phyloP scores from a whole-genome alignment of 2,888 invertebrate species.

The Baccha elongata region DNA sequence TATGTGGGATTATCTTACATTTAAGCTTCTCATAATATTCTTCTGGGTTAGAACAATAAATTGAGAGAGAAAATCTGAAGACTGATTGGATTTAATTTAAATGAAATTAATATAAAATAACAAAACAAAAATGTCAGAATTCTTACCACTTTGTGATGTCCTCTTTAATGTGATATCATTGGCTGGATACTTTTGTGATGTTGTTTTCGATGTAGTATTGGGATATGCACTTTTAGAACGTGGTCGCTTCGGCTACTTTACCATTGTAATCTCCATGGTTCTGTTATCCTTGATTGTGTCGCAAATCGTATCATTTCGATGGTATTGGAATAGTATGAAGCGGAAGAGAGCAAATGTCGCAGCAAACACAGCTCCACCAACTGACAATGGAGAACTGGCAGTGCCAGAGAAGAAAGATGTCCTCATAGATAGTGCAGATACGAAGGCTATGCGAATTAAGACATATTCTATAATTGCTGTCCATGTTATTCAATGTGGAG shows the following conservation, averaged over 20 bases:
- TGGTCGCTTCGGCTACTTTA: constrained; percentile 86
- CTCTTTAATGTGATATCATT: constrained; percentile 95
- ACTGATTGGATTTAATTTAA: constrained; percentile 42
- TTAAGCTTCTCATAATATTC: constrained; percentile 18
- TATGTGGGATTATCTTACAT: constrained; percentile 37
- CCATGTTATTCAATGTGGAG: constrained; percentile 88
- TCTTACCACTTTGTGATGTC: constrained; percentile 94
- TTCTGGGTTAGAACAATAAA: constrained; percentile 3
- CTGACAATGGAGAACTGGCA: constrained; percentile 40
- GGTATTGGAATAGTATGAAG: constrained; percentile 85
- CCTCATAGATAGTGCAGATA: constrained; percentile 3
- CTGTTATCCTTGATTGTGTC: constrained; percentile 89
- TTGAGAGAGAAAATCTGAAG: constrained; percentile 39
- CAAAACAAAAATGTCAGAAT: constrained; percentile 86
- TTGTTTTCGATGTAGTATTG: constrained; percentile 93
- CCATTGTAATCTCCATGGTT: constrained; percentile 88
- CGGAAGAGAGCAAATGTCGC: constrained; percentile 33
- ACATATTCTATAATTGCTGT: constrained; percentile 84
- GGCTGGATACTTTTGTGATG: constrained; percentile 95
- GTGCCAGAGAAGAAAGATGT: constrained; percentile 48
- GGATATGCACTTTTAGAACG: constrained; percentile 91
- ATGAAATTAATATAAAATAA: constrained; percentile 10
- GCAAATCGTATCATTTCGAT: constrained; percentile 89
- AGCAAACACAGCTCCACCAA: constrained; percentile 13
- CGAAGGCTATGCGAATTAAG: constrained; percentile 32